Percentiles rank a stretch among this genome's conserved stretches.
These are phyloP conservation scores for Podilymbus podiceps DNA, from an alignment of 2,113 vertebrate species.

Conservation along the genomic window DNA sequence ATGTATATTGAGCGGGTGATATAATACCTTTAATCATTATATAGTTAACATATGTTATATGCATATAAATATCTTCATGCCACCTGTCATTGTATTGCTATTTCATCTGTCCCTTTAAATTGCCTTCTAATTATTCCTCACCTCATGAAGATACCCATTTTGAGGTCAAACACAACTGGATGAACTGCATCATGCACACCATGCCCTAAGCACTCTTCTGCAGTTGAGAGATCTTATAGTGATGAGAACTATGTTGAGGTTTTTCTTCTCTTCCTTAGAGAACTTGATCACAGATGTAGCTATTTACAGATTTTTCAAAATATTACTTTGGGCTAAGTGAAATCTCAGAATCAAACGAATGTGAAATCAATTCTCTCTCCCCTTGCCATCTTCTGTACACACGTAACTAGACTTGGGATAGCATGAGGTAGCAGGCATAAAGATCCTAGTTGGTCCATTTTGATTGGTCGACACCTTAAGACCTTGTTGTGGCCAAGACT, in stretches of 20 bases:
- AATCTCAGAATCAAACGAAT: neutral
- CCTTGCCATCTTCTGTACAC: accelerated
- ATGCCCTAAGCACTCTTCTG: neutral
- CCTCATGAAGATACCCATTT: too few species aligned
- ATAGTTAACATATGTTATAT: too few species aligned
- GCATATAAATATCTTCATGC: too few species aligned
- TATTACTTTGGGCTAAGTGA: neutral
- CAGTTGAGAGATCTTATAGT: neutral
- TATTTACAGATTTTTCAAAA: neutral
- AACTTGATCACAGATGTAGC: neutral
- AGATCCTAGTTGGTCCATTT: neutral
- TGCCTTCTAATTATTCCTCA: too few species aligned
- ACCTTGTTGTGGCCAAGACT: neutral
- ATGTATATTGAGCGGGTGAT: too few species aligned
- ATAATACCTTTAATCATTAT: too few species aligned
- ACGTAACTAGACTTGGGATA: neutral
- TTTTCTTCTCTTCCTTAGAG: neutral
- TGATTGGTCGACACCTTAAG: neutral
- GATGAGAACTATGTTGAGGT: neutral
- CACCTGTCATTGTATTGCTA: too few species aligned
- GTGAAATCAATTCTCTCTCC: neutral
- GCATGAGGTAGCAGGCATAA: neutral
- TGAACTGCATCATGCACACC: too few species aligned
- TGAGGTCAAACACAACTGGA: too few species aligned
- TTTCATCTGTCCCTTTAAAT: too few species aligned